Evolutionary conservation across 2,888 invertebrate species (phyloP).

Genomic region (Leptinotarsa haldemani): DNA sequence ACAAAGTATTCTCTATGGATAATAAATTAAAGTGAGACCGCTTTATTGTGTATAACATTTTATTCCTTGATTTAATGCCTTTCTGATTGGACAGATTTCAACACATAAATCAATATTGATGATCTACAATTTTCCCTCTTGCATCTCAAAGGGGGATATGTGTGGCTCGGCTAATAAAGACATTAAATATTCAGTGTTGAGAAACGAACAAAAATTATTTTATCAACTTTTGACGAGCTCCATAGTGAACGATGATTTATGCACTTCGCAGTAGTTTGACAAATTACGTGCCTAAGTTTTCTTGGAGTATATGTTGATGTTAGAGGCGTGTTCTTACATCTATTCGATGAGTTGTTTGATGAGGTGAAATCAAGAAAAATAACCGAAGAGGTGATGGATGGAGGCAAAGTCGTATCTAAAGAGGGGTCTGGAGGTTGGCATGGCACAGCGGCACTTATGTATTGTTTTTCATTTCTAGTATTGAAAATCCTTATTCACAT

Average conservation of each 20-base stretch:
- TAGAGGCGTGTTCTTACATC: slow-evolving; percentile 14
- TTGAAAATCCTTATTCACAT: too few relatives aligned
- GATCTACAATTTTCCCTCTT: slow-evolving; percentile 45
- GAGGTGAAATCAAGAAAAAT: neutral
- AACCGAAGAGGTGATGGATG: neutral
- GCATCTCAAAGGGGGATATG: slow-evolving; percentile 29
- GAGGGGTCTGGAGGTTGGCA: too few relatives aligned
- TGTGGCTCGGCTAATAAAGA: slow-evolving; percentile 35
- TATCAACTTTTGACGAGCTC: slow-evolving; percentile 15
- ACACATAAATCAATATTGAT: slow-evolving; percentile 48
- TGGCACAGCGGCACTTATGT: too few relatives aligned
- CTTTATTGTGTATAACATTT: slow-evolving; percentile 42
- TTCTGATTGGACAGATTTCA: slow-evolving; percentile 47
- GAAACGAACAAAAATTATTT: slow-evolving; percentile 35
- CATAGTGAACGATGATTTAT: slow-evolving; percentile 8
- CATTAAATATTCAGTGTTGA: slow-evolving; percentile 32
- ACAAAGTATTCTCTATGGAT: slow-evolving; percentile 42
- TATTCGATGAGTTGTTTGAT: slow-evolving; percentile 15
- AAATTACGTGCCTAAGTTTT: slow-evolving; percentile 9
- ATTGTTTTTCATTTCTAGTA: too few relatives aligned
- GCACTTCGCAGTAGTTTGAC: slow-evolving; percentile 15
- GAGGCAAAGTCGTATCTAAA: neutral
- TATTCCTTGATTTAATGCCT: slow-evolving; percentile 47
- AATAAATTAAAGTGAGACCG: slow-evolving; percentile 43
- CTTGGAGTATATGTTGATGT: slow-evolving; percentile 15